These are phyloP conservation scores for Aurelia coerulea DNA, from an alignment of 30 jellyfish, hydroid and myxozoan genomes.

Conservation along the genomic window DNA sequence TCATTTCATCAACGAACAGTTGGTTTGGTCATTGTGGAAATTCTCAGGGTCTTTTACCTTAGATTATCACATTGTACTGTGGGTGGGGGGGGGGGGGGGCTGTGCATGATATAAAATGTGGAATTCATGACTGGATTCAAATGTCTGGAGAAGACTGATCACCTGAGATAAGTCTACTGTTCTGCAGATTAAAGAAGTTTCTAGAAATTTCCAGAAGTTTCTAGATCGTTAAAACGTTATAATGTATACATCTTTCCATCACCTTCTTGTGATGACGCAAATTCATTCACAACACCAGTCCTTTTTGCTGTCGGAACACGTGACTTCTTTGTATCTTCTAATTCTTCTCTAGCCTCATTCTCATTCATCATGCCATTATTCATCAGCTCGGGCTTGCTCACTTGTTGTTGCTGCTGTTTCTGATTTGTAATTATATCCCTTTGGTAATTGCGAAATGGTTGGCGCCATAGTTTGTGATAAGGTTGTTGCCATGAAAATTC, in stretches of 20 bases:
- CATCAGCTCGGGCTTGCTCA: slow-evolving; percentile 25
- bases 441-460: slow-evolving; percentile 33
- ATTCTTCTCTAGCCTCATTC: slow-evolving; percentile 59
- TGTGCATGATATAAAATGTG: no score
- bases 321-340: slow-evolving; percentile 72
- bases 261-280: neutral
- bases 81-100: no score
- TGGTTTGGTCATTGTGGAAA: no score
- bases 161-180: no score
- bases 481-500: slow-evolving; percentile 30
- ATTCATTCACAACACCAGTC: neutral
- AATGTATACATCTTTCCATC: slow-evolving; percentile 52
- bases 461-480: no score
- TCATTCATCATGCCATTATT: slow-evolving; percentile 36
- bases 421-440: slow-evolving; percentile 31
- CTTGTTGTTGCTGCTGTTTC: slow-evolving; percentile 4
- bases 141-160: no score
- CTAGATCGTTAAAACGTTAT: neutral
- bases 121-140: no score
- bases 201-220: no score
- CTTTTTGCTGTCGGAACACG: slow-evolving; percentile 48
- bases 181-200: no score
- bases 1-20: no score
- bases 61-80: no score
- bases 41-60: no score